A percentile compares a stretch with the other conserved stretches of the same genome.
Evolutionary conservation across 2,888 invertebrate species (phyloP).

Genomic region (Flabesymbios commensalis): DNA sequence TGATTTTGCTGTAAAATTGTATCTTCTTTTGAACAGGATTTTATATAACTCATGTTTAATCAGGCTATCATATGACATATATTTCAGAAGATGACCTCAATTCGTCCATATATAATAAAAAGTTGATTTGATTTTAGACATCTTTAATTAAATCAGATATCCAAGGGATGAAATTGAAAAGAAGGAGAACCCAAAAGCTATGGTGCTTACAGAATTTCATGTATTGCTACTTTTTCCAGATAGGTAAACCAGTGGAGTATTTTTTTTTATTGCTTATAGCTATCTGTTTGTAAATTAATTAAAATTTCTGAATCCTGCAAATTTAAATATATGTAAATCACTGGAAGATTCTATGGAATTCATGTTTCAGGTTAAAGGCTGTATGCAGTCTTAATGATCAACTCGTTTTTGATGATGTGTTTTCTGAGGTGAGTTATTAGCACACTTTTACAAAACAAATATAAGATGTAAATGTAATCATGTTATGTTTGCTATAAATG

Average conservation of each 20-base stretch:
- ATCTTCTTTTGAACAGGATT: too few species aligned
- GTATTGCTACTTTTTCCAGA: conserved; percentile 81
- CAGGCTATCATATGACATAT: too few species aligned
- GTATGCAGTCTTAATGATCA: conserved; percentile 84
- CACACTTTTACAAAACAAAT: neutral
- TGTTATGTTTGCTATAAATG: too few species aligned
- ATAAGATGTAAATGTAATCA: neutral
- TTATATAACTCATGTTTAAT: too few species aligned
- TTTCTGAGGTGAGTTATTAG: conserved; percentile 58
- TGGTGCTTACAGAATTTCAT: conserved; percentile 89
- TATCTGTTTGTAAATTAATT: too few species aligned
- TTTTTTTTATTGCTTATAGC: neutral
- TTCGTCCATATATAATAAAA: too few species aligned
- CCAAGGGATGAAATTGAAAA: conserved; percentile 47
- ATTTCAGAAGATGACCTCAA: too few species aligned
- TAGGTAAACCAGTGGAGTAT: conserved; percentile 62
- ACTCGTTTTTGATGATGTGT: conserved; percentile 79
- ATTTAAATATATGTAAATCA: too few species aligned
- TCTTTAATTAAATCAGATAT: conserved; percentile 42
- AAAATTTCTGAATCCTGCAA: too few species aligned
- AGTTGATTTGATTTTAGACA: too few species aligned
- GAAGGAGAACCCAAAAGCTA: conserved; percentile 67
- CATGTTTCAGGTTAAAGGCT: conserved; percentile 71
- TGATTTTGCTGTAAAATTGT: too few species aligned
- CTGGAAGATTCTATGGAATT: too few species aligned